These are phyloP conservation scores for Harpagifer antarcticus DNA, from an alignment of 2,797 vertebrate genomes.

Conservation along the genomic window DNA sequence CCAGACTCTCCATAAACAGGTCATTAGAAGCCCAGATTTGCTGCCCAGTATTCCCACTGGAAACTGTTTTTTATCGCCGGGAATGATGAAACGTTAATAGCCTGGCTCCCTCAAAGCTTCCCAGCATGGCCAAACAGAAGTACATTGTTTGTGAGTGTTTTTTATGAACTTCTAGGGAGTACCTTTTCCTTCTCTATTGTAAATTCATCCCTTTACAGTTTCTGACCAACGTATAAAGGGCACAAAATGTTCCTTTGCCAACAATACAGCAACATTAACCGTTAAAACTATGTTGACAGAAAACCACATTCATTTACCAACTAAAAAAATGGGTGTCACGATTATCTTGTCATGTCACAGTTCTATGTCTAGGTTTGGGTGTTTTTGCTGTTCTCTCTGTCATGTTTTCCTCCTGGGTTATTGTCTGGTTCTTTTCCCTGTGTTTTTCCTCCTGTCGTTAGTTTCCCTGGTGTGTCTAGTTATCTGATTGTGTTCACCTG, in stretches of 20 bases:
- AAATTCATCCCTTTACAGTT: slow-evolving; percentile 12
- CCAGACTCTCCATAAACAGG: slow-evolving; percentile 66
- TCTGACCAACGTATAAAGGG: slow-evolving; percentile 17
- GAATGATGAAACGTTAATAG: slow-evolving; percentile 43
- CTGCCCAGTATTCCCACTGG: slow-evolving; percentile 39
- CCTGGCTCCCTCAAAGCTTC: slow-evolving; percentile 19
- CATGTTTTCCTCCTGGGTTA: too few relatives aligned
- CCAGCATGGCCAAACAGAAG: slow-evolving; percentile 40
- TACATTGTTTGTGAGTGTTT: too few relatives aligned
- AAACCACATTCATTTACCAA: not conserved
- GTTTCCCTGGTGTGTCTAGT: too few relatives aligned
- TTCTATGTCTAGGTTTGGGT: too few relatives aligned
- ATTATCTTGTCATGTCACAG: too few relatives aligned
- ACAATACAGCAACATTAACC: slow-evolving; percentile 1
- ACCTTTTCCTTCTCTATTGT: not conserved
- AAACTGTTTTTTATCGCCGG: slow-evolving; percentile 35
- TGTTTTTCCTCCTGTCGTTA: too few relatives aligned
- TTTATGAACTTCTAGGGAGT: not conserved
- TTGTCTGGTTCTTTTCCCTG: too few relatives aligned
- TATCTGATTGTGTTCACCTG: too few relatives aligned
- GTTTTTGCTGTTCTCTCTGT: too few relatives aligned
- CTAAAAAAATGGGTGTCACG: too few relatives aligned
- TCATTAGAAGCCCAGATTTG: slow-evolving; percentile 54
- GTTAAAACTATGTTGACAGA: not conserved
- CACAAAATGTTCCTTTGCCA: slow-evolving; percentile 8